Base-by-base conservation (phyloP, 1,140 invertebrate genomes). In the Drosophila navojoa region DNA sequence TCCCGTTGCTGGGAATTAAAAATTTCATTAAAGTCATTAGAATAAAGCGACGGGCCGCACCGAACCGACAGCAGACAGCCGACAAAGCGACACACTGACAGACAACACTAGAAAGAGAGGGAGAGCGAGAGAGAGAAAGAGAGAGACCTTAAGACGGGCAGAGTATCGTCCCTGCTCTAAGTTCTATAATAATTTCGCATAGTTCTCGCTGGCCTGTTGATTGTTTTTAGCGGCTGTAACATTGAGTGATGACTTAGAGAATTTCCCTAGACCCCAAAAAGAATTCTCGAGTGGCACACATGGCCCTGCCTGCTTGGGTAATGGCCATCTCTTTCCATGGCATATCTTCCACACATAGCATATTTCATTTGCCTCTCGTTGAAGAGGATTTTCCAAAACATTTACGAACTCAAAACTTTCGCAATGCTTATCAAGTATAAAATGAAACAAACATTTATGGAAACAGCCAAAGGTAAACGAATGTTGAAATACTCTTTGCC, bases 1-100 rank as follows among this genome's bases (percentile, higher is more conserved):
- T 87, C 70, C 75, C 72, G 59, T 62, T 64, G 68, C 58, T 71
- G 64, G 68, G 76, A 76, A 79, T 71, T 72, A 76, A 72, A 71
- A 76, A 64, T 89, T 89, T 87, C 73, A 87, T 89, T 87, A 89
- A 87, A 87, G 87, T 74, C 82, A 87, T 87, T 89, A 89, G 82
- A 81, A 79, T 87, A 52, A 67, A 85, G 54, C 73, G 64, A 38
- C 9, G 38, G 40, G 25, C 62, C 50, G 53, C 72, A 63, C 58
- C 61, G 52, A 79, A 61, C 64, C 75, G 81, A 87, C 82, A 76
- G 70, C 66, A 50, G 42, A 47, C 72, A 75, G 40, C 67, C 32
- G 68, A 50, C 49, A 59, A 10, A 38, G 35, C 45, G 69, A 66
- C 63, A 67, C 76, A 76, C 79, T 60, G 66, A 74, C 50, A 63